Base-by-base conservation (phyloP, 2,888 invertebrate genomes). In the Drosophila maculinotata region DNA sequence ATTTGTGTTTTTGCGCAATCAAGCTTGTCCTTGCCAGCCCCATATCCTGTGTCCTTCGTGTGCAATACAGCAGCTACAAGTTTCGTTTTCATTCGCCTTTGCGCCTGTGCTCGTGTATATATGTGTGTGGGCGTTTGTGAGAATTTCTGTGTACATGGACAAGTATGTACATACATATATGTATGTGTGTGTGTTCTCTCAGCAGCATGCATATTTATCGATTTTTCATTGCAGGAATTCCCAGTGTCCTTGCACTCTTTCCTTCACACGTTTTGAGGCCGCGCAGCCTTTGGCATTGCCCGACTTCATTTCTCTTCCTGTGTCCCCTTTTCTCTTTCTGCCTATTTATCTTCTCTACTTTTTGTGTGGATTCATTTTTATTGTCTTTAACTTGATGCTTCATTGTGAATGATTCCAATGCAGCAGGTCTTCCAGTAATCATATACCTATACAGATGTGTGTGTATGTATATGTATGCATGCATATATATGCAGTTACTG, bases 171-270 rank as follows among this genome's bases (percentile, higher is more conserved):
- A 17, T 17, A 49, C 23, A n/a, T 47, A 12, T 30, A 15, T 54
- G 20, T 47, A 23, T 57, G 26, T 57, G 53, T 51, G 33, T 56
- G 26, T 42, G 30, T 54, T 53, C 35, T 33, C 62, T 54, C 45
- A 63, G 66, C 47, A 70, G 66, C 70, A 74, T 80, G 85, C 82
- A 82, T 71, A 69, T 71, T 60, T 76, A 83, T 83, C 52, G 82
- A 83, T 83, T 83, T 83, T 83, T 85, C 87, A 64, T 59, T 53
- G 53, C 58, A 68, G 82, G 66, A 81, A 78, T 72, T 87, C 68
- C 74, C 72, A 69, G 49, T 84, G 81, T 84, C 81, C 81, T 82
- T 82, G 85, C 85, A 76, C 65, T 75, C 71, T 65, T 80, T 82
- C 42, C 47, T 49, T 62, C 25, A 35, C 60, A 56, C 57, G 51